Percentiles rank a stretch among this genome's conserved stretches.
These are phyloP conservation scores for Pimephales promelas DNA, from an alignment of 2,113 vertebrate species.

Conservation along the genomic window DNA sequence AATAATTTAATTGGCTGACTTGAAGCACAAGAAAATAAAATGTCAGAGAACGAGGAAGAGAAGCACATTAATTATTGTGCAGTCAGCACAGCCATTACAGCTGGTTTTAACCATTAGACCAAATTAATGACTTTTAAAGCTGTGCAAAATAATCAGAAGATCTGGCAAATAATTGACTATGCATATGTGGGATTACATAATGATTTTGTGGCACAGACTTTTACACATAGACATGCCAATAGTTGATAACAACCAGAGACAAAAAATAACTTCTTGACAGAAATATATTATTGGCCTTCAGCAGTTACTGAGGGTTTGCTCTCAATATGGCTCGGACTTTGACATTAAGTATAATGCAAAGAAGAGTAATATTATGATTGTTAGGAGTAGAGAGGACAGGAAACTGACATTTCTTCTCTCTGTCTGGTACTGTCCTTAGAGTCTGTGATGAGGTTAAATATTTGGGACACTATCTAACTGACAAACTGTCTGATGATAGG, in stretches of 20 bases:
- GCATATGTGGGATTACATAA: slow-evolving; percentile 21
- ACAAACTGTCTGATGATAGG: too few relatives aligned
- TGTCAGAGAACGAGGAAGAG: not conserved
- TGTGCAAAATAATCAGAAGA: slow-evolving; percentile 8
- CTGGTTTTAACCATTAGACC: slow-evolving; percentile 49
- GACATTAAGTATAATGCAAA: too few relatives aligned
- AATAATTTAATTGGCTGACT: slow-evolving; percentile 54
- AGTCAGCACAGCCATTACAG: slow-evolving; percentile 47
- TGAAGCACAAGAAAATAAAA: slow-evolving; percentile 8
- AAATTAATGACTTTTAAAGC: slow-evolving; percentile 50
- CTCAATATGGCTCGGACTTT: too few relatives aligned
- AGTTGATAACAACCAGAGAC: too few relatives aligned
- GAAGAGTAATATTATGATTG: too few relatives aligned
- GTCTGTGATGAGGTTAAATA: too few relatives aligned
- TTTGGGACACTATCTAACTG: too few relatives aligned
- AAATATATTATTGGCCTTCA: too few relatives aligned
- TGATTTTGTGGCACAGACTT: slow-evolving; percentile 24
- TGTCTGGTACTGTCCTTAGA: too few relatives aligned
- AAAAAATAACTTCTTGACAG: not conserved
- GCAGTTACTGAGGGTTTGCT: too few relatives aligned
- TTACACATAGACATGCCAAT: not conserved
- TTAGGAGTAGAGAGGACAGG: too few relatives aligned
- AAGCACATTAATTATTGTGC: slow-evolving; percentile 49
- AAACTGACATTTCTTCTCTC: too few relatives aligned
- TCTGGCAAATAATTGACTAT: slow-evolving; percentile 33